Evolutionary conservation across 2,797 vertebrate genomes (phyloP), one percentile per base, ranked within the genome.

Genomic region (Chelon auratus): DNA sequence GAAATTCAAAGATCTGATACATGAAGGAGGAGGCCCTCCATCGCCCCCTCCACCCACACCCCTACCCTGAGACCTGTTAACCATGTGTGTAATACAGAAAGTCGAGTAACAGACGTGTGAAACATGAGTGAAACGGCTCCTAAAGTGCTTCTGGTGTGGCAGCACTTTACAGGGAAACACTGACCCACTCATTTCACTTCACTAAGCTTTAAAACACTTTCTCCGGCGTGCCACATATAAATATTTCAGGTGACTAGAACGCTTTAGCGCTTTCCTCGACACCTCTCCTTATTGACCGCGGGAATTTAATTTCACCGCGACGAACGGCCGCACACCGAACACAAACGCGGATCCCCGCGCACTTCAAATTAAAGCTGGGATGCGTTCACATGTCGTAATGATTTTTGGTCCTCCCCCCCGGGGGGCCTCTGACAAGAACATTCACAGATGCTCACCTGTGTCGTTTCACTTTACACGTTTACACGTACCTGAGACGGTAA

Each of bases 401-500:
- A 62, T 22, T 67, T 62, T 62, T 20, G 47, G 58, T 69, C 66
- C 17, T 37, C 2, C 30, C 30, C 30, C 8, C 24, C 24, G 30
- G 30, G 30, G 0, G 59, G 77, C 70, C 50, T 45, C 61, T 22
- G 7, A 48, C 13, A 20, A 18, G 50, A 62, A 55, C 43, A 65
- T 70, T 77, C 17, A 80, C 39, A 75, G 66, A 63, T 55, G 64
- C 37, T 80, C 59, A 75, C 48, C 61, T 72, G 42, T 54, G 77
- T 62, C 72, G 89, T 82, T 78, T 91, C 84, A 82, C 59, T 67
- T 89, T 85, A 84, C 88, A 86, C 62, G 71, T 78, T 65, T 51
- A 57, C 43, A 64, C 30, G 30, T 47, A 81, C 60, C 51, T 14
- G 68, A 80, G 30, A 77, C 64, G 18, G 0, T 57, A 45, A 48